Base-by-base conservation (phyloP, 37 sponge, comb jelly and placozoan genomes). In the Geodia barretti region DNA sequence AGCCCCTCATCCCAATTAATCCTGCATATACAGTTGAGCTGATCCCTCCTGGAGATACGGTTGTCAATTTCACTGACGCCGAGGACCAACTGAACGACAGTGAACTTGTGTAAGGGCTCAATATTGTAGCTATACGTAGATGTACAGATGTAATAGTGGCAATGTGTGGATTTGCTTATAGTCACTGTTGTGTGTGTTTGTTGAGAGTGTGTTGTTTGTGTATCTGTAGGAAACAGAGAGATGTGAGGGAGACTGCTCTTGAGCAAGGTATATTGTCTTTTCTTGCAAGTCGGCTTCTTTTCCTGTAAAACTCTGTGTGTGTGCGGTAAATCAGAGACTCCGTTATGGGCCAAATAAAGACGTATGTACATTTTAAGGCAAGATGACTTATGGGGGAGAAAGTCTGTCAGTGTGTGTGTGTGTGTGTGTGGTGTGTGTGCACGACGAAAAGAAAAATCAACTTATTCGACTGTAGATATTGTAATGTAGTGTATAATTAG, bases 81-180 rank as follows among this genome's bases (percentile, higher is more conserved):
- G 89, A 86, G 37, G 90, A 93, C 26, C 86, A 75, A 23, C 33
- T 87, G 29, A 87, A 83, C n/a, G 94, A 94, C 63, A 73, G 43
- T 72, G 94, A 94, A 37, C 84, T 94, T 19, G 26, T 40, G 91
- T 89, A 66, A 73, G 92, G 75, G 36, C 28, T 37, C 28, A 29
- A 31, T 23, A 30, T 7, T 72, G 73, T 72, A 9, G n/a, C 31
- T 72, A 40, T 28, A 24, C 28, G 37, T 72, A 29, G 9, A 40
- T 72, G 20, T 79, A 64, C 21, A 67, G 32, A 41, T 42, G 43
- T 84, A 28, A 23, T 28, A 21, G 7, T 28, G 1, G 41, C 0
- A 38, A 58, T 79, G 28, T 70, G 54, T 80, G 39, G 7, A 78
- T 31, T 5, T 31, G 7, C n/a, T 4, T 41, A 43, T 74, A 9